phyloP scores from a whole-genome alignment of 2,888 invertebrate species.

The Oeneis ivallda region DNA sequence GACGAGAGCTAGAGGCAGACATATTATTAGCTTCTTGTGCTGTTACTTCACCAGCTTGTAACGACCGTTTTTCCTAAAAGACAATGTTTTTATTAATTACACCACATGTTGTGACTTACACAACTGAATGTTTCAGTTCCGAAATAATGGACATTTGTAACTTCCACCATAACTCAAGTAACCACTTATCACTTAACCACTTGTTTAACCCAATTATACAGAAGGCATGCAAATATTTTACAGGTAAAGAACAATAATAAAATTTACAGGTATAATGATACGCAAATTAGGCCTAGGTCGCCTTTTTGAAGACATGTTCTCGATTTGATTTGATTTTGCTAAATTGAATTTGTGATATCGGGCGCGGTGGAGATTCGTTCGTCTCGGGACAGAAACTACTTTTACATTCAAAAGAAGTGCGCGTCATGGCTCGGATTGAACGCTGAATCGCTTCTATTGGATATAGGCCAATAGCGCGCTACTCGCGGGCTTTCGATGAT shows the following conservation, averaged over 20 bases:
- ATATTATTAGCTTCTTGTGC: slow-evolving; percentile 93
- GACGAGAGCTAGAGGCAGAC: slow-evolving; percentile 90
- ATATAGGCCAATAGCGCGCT: slow-evolving; percentile 76
- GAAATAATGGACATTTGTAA: slow-evolving; percentile 26
- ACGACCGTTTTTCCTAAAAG: slow-evolving; percentile 89
- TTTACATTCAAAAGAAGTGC: slow-evolving; percentile 69
- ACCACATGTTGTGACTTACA: no score
- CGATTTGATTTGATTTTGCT: slow-evolving; percentile 39
- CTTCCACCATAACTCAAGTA: slow-evolving; percentile 44
- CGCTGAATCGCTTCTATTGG: slow-evolving; percentile 71
- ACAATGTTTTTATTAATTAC: slow-evolving; percentile 30
- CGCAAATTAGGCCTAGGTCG: slow-evolving; percentile 75
- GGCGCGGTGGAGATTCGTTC: slow-evolving; percentile 56
- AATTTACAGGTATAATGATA: slow-evolving; percentile 72
- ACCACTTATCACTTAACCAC: slow-evolving; percentile 60
- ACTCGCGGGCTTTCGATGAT: slow-evolving; percentile 65
- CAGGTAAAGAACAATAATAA: no score
- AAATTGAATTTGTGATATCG: slow-evolving; percentile 24
- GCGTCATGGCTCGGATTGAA: slow-evolving; percentile 68
- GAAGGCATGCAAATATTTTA: slow-evolving; percentile 67
- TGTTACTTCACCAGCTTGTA: slow-evolving; percentile 91
- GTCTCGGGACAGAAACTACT: slow-evolving; percentile 63
- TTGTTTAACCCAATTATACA: slow-evolving; percentile 60
- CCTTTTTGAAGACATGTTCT: slow-evolving; percentile 69
- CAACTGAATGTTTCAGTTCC: slow-evolving; percentile 25